These are phyloP conservation scores for Sardinella longiceps DNA, from an alignment of 2,797 vertebrate genomes.

Conservation along the genomic window DNA sequence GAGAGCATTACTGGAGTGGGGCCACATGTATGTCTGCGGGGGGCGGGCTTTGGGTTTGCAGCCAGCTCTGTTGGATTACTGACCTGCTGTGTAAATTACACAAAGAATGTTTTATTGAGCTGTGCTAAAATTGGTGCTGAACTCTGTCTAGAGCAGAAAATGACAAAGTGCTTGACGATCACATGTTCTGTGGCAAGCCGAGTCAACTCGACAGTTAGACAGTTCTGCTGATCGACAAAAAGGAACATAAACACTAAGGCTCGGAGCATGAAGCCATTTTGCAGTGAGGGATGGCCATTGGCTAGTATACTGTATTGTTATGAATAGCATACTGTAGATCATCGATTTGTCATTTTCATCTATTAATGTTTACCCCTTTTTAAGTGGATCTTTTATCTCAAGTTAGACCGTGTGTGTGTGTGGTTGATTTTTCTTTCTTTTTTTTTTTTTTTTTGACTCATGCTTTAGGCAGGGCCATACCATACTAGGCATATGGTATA, in stretches of 20 bases:
- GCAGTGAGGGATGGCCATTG: neutral
- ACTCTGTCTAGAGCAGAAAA: conserved; percentile 40
- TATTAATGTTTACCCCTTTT: neutral
- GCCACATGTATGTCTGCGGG: conserved; percentile 63
- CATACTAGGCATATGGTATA: neutral
- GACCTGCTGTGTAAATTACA: conserved; percentile 63
- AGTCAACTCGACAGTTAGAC: neutral
- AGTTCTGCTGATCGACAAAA: neutral
- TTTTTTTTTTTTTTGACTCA: neutral
- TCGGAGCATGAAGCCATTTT: neutral
- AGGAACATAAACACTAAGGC: neutral
- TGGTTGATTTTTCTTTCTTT: neutral
- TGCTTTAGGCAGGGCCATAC: neutral
- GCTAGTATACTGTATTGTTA: neutral
- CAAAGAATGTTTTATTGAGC: conserved; percentile 67
- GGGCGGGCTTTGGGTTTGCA: conserved; percentile 28
- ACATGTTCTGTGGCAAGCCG: neutral
- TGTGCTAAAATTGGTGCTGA: conserved; percentile 56
- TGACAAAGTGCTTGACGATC: neutral
- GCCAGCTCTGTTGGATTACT: conserved; percentile 53
- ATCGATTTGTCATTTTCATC: neutral
- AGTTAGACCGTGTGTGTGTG: neutral
- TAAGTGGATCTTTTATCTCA: neutral
- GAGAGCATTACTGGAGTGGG: conserved; percentile 65
- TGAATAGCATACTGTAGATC: too few relatives aligned